These are phyloP conservation scores for Vireo altiloquus DNA, from an alignment of 2,113 vertebrate species.

Conservation along the genomic window DNA sequence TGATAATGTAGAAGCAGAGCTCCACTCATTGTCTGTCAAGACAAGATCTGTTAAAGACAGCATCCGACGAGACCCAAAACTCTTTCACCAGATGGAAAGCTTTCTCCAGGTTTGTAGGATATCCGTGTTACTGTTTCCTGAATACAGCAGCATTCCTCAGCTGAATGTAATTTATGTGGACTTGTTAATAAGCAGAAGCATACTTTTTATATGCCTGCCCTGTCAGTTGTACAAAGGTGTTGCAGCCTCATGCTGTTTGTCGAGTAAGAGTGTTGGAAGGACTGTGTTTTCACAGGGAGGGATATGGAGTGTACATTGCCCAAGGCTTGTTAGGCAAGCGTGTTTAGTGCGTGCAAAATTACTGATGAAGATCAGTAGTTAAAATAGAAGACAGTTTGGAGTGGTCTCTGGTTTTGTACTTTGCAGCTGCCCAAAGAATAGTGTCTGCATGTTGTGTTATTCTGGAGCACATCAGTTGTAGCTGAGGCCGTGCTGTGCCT, in stretches of 20 bases:
- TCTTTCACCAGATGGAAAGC: slow-evolving; percentile 84
- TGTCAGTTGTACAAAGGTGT: background rate
- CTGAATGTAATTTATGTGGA: background rate
- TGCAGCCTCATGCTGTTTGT: background rate
- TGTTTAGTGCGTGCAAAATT: background rate
- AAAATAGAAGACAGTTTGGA: background rate
- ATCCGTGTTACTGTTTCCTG: background rate
- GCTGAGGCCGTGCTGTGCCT: background rate
- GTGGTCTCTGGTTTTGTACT: background rate
- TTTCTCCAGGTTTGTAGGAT: slow-evolving; percentile 86
- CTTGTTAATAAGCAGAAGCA: background rate
- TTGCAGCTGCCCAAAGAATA: background rate
- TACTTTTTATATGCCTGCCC: background rate
- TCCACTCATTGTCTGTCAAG: slow-evolving; percentile 82
- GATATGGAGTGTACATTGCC: slow-evolving; percentile 6
- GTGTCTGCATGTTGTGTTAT: background rate
- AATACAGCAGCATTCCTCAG: background rate
- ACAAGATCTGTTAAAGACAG: slow-evolving; percentile 85
- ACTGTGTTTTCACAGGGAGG: slow-evolving; percentile 26
- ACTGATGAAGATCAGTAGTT: slow-evolving; percentile 9
- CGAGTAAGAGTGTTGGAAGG: slow-evolving; percentile 4
- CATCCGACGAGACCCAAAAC: slow-evolving; percentile 81
- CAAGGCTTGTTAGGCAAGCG: background rate
- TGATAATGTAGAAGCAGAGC: slow-evolving; percentile 88
- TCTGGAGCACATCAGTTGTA: background rate